Base-by-base conservation (phyloP, 1,140 invertebrate species). In the Drosophila varians region DNA sequence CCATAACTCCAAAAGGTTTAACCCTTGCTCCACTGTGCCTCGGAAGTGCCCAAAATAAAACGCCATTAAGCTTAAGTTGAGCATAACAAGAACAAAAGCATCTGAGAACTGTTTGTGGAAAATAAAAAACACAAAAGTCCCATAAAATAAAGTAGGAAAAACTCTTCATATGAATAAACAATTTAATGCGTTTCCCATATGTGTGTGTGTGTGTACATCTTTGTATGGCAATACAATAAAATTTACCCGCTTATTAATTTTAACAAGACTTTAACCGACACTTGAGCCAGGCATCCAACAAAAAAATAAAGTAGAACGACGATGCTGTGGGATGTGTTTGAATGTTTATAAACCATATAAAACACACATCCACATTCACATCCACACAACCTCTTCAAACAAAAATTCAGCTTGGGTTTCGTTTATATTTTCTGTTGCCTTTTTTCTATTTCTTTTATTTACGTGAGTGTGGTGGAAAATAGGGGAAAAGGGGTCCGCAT, bases 201-300 rank as follows among this genome's bases (percentile, higher is more conserved):
- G 53, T 43, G 72, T 53, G 51, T 34, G 74, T 55, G 23, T 40
- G 2, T 53, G 7, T 42, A 12, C n/a, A 1, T 12, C 14, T 56
- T 12, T 72, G 68, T 72, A 40, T 79, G 72, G 80, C 62, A 86
- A 73, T 60, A 86, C 62, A 84, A 86, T 86, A 73, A 76, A 84
- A 84, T 84, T 79, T 84, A 84, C 80, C 86, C 76, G 80, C 80
- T 84, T 84, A 86, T 86, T 86, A 86, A 86, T 84, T 84, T 84
- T 84, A 69, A 84, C 80, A 84, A 84, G 79, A 84, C 79, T 84
- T 84, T 79, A 77, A 71, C 72, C 75, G 82, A 86, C 76, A 86
- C 80, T 80, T 74, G 76, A 86, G 73, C 70, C 38, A 65, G 64
- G 60, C 70, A 45, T 36, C 19, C 52, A 14, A 25, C 45, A 46